These are phyloP conservation scores for Menura novaehollandiae DNA, from an alignment of 2,113 vertebrate genomes.

Conservation along the genomic window DNA sequence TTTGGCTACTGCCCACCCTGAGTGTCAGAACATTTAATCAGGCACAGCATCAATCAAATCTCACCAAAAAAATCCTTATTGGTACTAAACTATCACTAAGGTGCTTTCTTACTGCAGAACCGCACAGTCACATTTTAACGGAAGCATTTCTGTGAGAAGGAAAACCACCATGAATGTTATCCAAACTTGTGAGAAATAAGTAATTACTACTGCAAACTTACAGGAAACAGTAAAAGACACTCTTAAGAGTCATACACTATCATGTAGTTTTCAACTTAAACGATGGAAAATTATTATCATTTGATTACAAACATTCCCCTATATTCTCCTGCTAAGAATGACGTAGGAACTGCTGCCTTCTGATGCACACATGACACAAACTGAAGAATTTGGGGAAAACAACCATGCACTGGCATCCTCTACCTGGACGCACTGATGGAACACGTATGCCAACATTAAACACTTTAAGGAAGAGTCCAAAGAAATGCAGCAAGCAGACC, in stretches of 20 bases:
- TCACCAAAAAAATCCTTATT: neutral
- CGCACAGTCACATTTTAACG: neutral
- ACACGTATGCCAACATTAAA: rapidly evolving
- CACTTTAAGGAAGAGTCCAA: neutral
- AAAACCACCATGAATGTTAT: neutral
- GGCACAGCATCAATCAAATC: neutral
- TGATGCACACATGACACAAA: neutral
- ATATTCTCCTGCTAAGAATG: neutral
- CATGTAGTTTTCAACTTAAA: neutral
- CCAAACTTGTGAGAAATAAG: neutral
- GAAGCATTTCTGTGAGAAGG: neutral
- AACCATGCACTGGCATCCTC: neutral
- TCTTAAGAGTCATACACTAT: neutral
- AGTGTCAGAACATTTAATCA: neutral
- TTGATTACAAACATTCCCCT: neutral
- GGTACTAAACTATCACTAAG: neutral
- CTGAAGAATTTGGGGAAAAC: neutral
- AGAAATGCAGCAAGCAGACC: neutral
- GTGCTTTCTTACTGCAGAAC: neutral
- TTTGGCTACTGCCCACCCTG: neutral
- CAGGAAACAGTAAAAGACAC: neutral
- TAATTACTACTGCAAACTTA: neutral
- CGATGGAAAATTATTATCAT: neutral
- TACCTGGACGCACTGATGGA: neutral
- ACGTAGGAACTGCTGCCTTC: neutral